These are phyloP conservation scores for Orestias chungarensis DNA, from an alignment of 2,797 vertebrate species.

Conservation along the genomic window DNA sequence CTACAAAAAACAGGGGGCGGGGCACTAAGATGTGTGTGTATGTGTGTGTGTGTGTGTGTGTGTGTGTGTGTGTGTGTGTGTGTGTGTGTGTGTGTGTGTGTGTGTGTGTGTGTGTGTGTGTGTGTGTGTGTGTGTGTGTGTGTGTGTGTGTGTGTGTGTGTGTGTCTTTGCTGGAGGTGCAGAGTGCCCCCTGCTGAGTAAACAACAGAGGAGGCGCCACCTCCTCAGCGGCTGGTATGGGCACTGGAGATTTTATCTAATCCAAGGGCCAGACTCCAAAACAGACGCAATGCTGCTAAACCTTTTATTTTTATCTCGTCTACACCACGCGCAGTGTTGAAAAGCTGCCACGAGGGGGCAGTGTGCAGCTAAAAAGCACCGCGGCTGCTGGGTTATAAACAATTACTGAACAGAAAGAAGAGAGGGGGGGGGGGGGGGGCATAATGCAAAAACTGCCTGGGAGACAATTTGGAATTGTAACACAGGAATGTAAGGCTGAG, in stretches of 20 bases:
- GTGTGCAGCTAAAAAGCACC: slow-evolving; percentile 51
- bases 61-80: slow-evolving; percentile 12
- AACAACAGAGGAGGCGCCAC: slow-evolving; percentile 65
- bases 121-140: slow-evolving; percentile 18
- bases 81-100: slow-evolving; percentile 18
- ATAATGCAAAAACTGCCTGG: slow-evolving; percentile 70
- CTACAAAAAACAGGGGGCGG: slow-evolving; percentile 51
- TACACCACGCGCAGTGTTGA: slow-evolving; percentile 40
- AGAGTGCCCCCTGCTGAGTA: slow-evolving; percentile 70
- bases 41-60: slow-evolving; percentile 24
- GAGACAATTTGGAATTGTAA: slow-evolving; percentile 66
- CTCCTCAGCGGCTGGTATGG: slow-evolving; percentile 60
- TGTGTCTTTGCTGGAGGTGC: slow-evolving; percentile 31
- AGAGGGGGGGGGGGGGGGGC: slow-evolving; percentile 28
- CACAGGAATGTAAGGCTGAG: slow-evolving; percentile 54
- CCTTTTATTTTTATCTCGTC: slow-evolving; percentile 74
- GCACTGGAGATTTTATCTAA: slow-evolving; percentile 72
- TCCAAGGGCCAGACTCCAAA: slow-evolving; percentile 76
- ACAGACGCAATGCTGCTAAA: slow-evolving; percentile 74
- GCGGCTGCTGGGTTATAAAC: slow-evolving; percentile 51
- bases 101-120: slow-evolving; percentile 20
- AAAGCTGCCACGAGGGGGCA: slow-evolving; percentile 70
- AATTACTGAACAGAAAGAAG: slow-evolving; percentile 46
- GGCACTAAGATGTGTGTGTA: too few species aligned
- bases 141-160: slow-evolving; percentile 21